Percentiles rank a stretch among this genome's conserved stretches.
These are phyloP conservation scores for Cheilosia scutellata DNA, from an alignment of 2,888 invertebrate species.

Conservation along the genomic window DNA sequence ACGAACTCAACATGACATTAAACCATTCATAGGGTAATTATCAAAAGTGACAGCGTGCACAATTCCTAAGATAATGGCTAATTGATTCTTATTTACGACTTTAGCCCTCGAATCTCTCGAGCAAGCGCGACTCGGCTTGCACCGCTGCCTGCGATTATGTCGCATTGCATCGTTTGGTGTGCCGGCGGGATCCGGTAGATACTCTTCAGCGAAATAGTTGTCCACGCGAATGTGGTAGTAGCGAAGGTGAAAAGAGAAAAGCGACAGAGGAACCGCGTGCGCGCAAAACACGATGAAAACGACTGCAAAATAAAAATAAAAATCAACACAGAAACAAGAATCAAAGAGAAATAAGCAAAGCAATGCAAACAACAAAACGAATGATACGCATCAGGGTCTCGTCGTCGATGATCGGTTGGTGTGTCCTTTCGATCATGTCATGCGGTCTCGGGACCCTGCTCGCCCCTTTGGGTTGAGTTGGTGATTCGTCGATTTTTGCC, in stretches of 20 bases:
- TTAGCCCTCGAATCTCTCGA: slow-evolving; percentile 55
- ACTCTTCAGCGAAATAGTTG: slow-evolving; percentile 48
- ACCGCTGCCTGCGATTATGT: slow-evolving; percentile 58
- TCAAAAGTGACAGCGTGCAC: slow-evolving; percentile 78
- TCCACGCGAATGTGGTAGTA: slow-evolving; percentile 17
- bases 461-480: slow-evolving; percentile 36
- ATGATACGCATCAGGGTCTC: slow-evolving; percentile 60
- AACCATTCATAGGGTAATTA: slow-evolving; percentile 78
- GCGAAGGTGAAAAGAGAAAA: slow-evolving; percentile 19
- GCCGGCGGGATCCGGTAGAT: slow-evolving; percentile 18
- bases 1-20: slow-evolving; percentile 76
- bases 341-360: slow-evolving; percentile 52
- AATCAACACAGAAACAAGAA: slow-evolving; percentile 21
- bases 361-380: slow-evolving; percentile 75
- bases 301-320: not conserved
- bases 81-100: slow-evolving; percentile 78
- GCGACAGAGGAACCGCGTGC: slow-evolving; percentile 19
- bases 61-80: slow-evolving; percentile 79
- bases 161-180: slow-evolving; percentile 56
- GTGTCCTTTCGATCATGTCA: slow-evolving; percentile 76
- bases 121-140: slow-evolving; percentile 64
- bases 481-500: slow-evolving; percentile 62
- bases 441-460: slow-evolving; percentile 26
- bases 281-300: slow-evolving; percentile 7
- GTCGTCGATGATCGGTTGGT: slow-evolving; percentile 50